These are phyloP conservation scores for Coenobita brevimanus DNA, from an alignment of 1,140 invertebrate genomes.

Conservation along the genomic window DNA sequence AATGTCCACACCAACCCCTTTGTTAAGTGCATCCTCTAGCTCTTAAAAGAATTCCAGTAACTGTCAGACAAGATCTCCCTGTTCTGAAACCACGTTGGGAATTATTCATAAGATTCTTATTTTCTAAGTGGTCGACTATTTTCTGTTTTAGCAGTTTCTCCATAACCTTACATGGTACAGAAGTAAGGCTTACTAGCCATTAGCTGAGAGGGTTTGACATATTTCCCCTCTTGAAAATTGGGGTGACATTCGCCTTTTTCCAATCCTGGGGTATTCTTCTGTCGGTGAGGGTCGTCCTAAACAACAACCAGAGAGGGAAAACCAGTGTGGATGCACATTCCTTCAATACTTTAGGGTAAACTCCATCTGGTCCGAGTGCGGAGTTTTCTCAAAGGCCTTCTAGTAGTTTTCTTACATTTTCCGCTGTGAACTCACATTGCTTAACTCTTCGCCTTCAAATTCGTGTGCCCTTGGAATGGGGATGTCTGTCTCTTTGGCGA, in stretches of 20 bases:
- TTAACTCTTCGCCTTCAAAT: background rate
- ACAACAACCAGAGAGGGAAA: too few species aligned
- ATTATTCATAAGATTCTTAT: too few species aligned
- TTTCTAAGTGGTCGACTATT: too few species aligned
- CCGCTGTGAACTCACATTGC: background rate
- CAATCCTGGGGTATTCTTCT: slow-evolving; percentile 19
- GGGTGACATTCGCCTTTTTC: background rate
- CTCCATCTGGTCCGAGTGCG: background rate
- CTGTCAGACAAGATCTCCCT: too few species aligned
- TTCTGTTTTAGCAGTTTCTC: too few species aligned
- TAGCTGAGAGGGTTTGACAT: background rate
- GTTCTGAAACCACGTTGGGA: too few species aligned
- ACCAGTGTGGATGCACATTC: background rate
- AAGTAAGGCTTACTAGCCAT: background rate
- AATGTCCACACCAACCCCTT: too few species aligned
- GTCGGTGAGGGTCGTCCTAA: background rate
- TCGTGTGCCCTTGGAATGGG: background rate
- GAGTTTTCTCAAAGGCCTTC: background rate
- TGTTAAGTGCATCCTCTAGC: background rate
- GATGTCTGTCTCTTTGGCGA: background rate
- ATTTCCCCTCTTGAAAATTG: slow-evolving; percentile 26
- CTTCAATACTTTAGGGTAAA: background rate
- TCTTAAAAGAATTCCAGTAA: background rate
- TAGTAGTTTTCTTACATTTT: background rate
- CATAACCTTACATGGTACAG: too few species aligned